Evolutionary conservation across 2,113 vertebrate species (phyloP), one percentile per base, ranked within the genome.

Genomic region (Caretta caretta): DNA sequence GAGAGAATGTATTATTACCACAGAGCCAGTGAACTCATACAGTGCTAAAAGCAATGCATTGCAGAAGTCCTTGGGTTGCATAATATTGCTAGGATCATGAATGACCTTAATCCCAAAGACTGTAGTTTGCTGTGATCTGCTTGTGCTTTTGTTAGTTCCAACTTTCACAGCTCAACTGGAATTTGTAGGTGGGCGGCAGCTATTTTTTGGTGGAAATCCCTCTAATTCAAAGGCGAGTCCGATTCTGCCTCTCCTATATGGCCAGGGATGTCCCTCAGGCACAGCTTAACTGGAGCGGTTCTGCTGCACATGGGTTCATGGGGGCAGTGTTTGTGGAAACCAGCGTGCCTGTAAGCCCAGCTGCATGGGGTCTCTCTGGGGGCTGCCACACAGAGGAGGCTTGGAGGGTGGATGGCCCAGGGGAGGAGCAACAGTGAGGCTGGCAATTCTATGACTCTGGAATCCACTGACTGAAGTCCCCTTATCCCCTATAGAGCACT

Each of bases 181-280:
- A 97, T 92, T 89, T 88, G 65, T 81, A 80, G 83, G 84, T 87
- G 86, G 6, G 5, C 78, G 76, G 86, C 69, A 79, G 51, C 31
- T 82, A 92, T 91, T 95, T 93, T 94, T 90, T 89, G 95, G 95
- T 91, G 92, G 95, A 91, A 97, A 96, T 91, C 94, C 84, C 92
- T 59, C 6, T 0, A 88, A 96, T 93, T 78, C 38, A 85, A 46
- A 48, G 13, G 42, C 27, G 1, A 51, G 51, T 56, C 87, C 90
- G 96, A 95, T 93, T 88, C 42, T 79, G 4, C 54, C 86, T 46
- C 25, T 27, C 24, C 24, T 48, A 7, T 46, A 48, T 27, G 42
- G 24, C 24, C 22, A 27, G 10, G 42, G 42, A 27, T 46, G 12
- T 78, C 42, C 24, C 42, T 12, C 24, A 46, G 75, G 42, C 42